Evolutionary conservation across 2,797 vertebrate species (phyloP), one percentile per base, ranked within the genome.

Genomic region (Pipistrellus kuhlii): DNA sequence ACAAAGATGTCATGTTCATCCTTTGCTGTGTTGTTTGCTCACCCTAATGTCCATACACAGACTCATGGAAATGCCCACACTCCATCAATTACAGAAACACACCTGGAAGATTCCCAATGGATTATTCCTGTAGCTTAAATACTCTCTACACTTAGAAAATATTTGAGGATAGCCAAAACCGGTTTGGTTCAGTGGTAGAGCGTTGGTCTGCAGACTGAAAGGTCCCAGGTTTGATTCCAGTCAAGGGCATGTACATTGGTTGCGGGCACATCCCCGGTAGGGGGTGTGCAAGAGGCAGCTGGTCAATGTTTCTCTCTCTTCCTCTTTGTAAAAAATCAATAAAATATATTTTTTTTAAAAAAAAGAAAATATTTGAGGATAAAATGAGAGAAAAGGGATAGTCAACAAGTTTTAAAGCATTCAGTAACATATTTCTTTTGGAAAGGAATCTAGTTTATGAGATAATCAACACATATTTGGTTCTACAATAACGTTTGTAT

Each of bases 91-190:
- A 62, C 8, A 25, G 21, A 62, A 77, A 59, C 38, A 48, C 14
- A 85, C 53, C 66, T 84, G 66, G 15, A 80, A 86, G 64, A 48
- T 20, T 77, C 44, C 32, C 13, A 8, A 3, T 82, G 59, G 48
- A 57, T 87, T 48, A 27, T 82, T 73, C 14, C 17, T 88, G 57
- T 12, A 48, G 86, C 17, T 83, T 91, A 83, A 96, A 69, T 73
- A 17, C 32, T 80, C 51, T 90, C 77, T 85, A 82, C 44, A 84
- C 8, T 62, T 41, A 75, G 12, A 89, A 64, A 77, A 72, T 83
- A 71, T n/a, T 85, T 91, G 13, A 64, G 25, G 25, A 51, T 73
- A 75, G 35, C 35, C 35, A 35, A 35, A 35, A 35, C 35, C 35
- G 35, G 35, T 35, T 35, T 35, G 35, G 35, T 35, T 35, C 35